These are phyloP conservation scores for Galemys pyrenaicus DNA, from an alignment of 2,113 vertebrate species.

Conservation along the genomic window DNA sequence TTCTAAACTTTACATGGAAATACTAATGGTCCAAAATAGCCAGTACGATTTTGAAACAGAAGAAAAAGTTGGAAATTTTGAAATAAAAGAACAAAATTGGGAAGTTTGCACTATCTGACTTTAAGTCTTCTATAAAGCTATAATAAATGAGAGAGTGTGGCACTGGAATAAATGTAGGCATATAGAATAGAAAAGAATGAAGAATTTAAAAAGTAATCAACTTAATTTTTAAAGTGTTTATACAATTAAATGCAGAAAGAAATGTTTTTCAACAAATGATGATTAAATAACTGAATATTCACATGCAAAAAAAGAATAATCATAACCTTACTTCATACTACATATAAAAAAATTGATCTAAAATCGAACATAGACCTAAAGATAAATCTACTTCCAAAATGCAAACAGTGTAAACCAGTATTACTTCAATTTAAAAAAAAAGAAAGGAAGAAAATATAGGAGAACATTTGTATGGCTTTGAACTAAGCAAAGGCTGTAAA, in stretches of 20 bases:
- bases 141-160: neutral
- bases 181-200: neutral
- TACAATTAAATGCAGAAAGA: neutral
- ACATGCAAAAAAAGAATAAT: neutral
- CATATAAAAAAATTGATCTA: neutral
- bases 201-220: neutral
- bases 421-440: neutral
- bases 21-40: neutral
- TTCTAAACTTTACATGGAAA: neutral
- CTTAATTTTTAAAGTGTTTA: neutral
- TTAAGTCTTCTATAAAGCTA: neutral
- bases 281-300: neutral
- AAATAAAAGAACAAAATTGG: too few relatives aligned
- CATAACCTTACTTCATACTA: neutral
- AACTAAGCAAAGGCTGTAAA: neutral
- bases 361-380: neutral
- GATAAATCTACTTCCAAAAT: neutral
- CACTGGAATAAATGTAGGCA: neutral
- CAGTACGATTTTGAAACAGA: neutral
- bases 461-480: neutral
- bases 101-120: neutral
- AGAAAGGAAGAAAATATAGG: neutral
- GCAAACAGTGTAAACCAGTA: too few relatives aligned
- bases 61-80: neutral
- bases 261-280: neutral